phyloP scores from a whole-genome alignment of 1,140 invertebrate genomes.

The Dinothrombium tinctorium region DNA sequence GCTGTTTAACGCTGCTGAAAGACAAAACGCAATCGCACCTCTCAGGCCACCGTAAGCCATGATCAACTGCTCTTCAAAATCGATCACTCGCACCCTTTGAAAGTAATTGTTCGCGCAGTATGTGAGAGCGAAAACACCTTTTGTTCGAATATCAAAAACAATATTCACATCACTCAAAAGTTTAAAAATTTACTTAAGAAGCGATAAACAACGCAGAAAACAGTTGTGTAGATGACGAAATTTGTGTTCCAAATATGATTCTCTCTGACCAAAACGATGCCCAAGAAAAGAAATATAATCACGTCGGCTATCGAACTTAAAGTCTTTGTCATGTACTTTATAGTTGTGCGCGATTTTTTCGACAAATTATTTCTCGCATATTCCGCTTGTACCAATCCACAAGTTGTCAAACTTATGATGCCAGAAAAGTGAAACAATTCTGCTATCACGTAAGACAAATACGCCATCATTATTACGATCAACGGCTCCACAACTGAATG shows the following conservation, averaged over 20 bases:
- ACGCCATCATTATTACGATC: constrained; percentile 31
- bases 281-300: constrained; percentile 37
- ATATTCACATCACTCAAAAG: background rate
- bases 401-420: constrained; percentile 24
- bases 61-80: constrained; percentile 34
- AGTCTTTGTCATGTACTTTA: constrained; percentile 37
- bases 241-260: constrained; percentile 28
- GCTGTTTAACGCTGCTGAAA: constrained; percentile 30
- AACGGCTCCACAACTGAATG: constrained; percentile 33
- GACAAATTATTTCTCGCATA: constrained; percentile 36
- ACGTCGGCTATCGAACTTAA: constrained; percentile 27
- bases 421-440: constrained; percentile 37
- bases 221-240: constrained; percentile 29
- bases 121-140: constrained; percentile 25
- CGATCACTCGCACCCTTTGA: constrained; percentile 24
- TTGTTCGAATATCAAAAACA: background rate
- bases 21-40: constrained; percentile 38
- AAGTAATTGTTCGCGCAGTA: constrained; percentile 26
- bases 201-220: constrained; percentile 30
- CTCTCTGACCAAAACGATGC: constrained; percentile 32
- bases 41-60: constrained; percentile 39
- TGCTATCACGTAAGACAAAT: constrained; percentile 32
- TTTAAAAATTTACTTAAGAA: constrained; percentile 25
- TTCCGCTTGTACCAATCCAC: constrained; percentile 27
- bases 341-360: constrained; percentile 32